Base-by-base conservation (phyloP, 1,140 invertebrate genomes). In the Leguminivora glycinivorella region DNA sequence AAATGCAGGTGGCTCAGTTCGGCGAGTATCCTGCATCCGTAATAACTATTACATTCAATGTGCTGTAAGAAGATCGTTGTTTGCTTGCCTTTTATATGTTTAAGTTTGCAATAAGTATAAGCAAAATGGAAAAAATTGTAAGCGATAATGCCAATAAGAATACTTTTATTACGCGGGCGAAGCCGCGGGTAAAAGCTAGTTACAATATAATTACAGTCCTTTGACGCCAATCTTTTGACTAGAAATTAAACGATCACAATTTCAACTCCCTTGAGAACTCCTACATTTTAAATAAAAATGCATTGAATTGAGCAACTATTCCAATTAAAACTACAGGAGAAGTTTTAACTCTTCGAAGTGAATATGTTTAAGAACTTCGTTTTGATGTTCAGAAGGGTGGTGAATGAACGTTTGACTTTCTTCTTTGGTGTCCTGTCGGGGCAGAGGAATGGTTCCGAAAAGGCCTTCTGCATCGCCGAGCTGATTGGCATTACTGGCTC, bases 351-450 rank as follows among this genome's bases (percentile, higher is more conserved):
- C 74, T 91, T 91, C 0, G 86, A 83, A 5, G 85, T 75, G 76
- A 91, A 90, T 29, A 91, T 89, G 67, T 90, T 91, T 52, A 91
- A 72, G 71, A 91, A 84, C 52, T 91, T 91, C 0, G 89, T 88
- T 73, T 91, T 91, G 68, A 91, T 90, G 72, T 85, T 91, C 26
- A 91, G 71, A 1, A 91, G 76, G 0, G 87, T 89, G 4, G 89
- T 91, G 70, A 91, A 85, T 5, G 89, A 91, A 38, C 89, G 82
- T 80, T 91, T 91, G 1, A 82, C 88, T 67, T 91, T 91, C 79
- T 89, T 91, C 83, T 89, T 91, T 0, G 85, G 81, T 9, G 69
- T 73, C n/a, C 67, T 80, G 58, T 91, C 88, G 1, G 79, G 75
- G 40, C 83, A 79, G 67, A 91, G 67, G 70, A 88, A 91, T 0